These are phyloP conservation scores for Watsonalla binaria DNA, from an alignment of 2,888 invertebrate genomes.

Conservation along the genomic window DNA sequence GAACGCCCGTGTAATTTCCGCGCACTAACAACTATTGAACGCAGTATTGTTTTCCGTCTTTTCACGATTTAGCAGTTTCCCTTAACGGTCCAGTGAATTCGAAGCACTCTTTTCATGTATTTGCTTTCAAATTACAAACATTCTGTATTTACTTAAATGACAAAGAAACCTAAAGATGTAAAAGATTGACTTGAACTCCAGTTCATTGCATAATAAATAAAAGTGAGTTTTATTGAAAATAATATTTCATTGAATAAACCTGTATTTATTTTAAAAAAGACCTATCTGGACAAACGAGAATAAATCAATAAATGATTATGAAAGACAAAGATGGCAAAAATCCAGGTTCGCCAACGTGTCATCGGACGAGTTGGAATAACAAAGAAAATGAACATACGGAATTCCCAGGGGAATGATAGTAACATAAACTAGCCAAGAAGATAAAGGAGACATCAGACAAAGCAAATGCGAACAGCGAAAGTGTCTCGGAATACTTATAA, in stretches of 20 bases:
- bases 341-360: not conserved
- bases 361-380: not conserved
- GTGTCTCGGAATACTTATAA: not conserved
- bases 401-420: not conserved
- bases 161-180: not conserved
- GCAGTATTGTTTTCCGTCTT: constrained; percentile 44
- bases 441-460: not conserved
- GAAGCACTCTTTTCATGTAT: constrained; percentile 12
- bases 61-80: constrained; percentile 32
- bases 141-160: not conserved
- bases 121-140: not conserved
- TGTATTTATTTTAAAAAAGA: no score
- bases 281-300: no score
- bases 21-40: constrained; percentile 50
- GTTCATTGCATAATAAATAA: no score
- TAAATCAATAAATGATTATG: not conserved
- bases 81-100: constrained; percentile 27
- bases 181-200: no score
- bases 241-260: no score
- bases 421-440: not conserved
- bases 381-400: not conserved
- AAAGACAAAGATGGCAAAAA: not conserved
- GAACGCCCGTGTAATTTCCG: constrained; percentile 47
- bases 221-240: no score
- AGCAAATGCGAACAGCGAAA: not conserved